phyloP scores from a whole-genome alignment of 2,113 vertebrate genomes.

The Genyomyrus donnyi region DNA sequence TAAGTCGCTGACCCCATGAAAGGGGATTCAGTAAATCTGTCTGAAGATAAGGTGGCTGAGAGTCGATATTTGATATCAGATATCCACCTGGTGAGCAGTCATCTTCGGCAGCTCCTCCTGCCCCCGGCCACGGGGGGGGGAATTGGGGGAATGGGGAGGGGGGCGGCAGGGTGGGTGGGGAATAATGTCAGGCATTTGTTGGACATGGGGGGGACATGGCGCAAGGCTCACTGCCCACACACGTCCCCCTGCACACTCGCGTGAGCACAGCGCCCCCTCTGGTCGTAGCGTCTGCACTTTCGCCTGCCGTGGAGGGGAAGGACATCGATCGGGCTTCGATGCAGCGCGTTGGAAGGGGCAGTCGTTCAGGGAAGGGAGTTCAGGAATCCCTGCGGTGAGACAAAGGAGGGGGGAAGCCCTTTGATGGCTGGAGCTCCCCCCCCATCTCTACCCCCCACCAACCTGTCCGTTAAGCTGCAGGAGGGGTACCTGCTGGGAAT shows the following conservation, averaged over 20 bases:
- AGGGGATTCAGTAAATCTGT: neutral
- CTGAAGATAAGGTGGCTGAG: neutral
- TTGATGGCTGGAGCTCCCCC: conserved; percentile 50
- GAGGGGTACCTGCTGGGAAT: neutral
- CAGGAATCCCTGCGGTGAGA: conserved; percentile 47
- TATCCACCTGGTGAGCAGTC: neutral
- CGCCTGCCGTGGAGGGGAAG: neutral
- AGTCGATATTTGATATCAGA: neutral
- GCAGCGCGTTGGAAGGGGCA: conserved; percentile 38
- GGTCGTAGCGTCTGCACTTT: neutral
- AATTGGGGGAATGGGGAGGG: neutral
- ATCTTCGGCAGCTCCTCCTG: neutral
- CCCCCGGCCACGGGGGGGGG: neutral
- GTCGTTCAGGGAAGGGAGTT: neutral
- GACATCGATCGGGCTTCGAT: conserved; percentile 56
- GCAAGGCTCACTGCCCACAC: neutral
- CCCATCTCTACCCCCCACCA: conserved; percentile 13
- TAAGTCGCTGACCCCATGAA: neutral
- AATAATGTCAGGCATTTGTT: neutral
- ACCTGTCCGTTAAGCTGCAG: neutral
- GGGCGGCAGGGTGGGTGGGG: neutral
- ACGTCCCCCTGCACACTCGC: neutral
- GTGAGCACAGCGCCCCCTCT: neutral
- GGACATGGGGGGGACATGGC: neutral
- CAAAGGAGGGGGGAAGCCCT: conserved; percentile 57